Conservation (phyloP, 1,140 invertebrate genomes). For the Polypedilum pembai region DNA sequence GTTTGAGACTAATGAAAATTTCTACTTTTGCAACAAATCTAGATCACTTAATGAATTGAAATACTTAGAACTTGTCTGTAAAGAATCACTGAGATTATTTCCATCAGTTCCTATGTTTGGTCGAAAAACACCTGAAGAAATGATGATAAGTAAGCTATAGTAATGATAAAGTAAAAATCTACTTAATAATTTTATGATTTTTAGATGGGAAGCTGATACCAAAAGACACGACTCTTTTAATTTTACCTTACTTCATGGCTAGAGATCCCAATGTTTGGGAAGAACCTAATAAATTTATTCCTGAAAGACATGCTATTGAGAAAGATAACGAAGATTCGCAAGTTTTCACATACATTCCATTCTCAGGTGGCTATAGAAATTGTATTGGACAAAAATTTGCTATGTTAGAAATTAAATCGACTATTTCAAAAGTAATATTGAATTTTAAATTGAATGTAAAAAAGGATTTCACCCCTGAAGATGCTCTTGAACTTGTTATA, state of each 20-base stretch:
- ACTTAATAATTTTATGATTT: neutral
- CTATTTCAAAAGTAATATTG: neutral
- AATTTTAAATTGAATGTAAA: slow-evolving; percentile 32
- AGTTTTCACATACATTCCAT: slow-evolving; percentile 34
- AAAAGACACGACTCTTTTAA: neutral
- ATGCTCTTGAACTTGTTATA: neutral
- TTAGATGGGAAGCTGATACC: neutral
- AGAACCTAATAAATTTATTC: slow-evolving; percentile 48
- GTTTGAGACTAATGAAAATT: slow-evolving; percentile 23
- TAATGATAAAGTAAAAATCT: neutral
- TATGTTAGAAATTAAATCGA: slow-evolving; percentile 9
- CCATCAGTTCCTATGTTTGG: slow-evolving; percentile 50
- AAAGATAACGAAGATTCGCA: slow-evolving; percentile 40
- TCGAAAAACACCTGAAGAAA: slow-evolving; percentile 42
- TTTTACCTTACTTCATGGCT: slow-evolving; percentile 34
- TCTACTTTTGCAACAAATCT: slow-evolving; percentile 34
- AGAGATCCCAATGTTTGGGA: slow-evolving; percentile 35
- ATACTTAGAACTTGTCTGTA: slow-evolving; percentile 51
- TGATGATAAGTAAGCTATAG: slow-evolving; percentile 33
- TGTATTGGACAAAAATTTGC: slow-evolving; percentile 14
- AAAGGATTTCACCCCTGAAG: neutral
- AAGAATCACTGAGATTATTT: slow-evolving; percentile 46
- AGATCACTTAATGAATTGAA: slow-evolving; percentile 45
- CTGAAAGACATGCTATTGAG: slow-evolving; percentile 55
- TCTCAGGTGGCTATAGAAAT: neutral